Base-by-base conservation (phyloP, 2,888 invertebrate genomes). In the Eustalomyia histrio region DNA sequence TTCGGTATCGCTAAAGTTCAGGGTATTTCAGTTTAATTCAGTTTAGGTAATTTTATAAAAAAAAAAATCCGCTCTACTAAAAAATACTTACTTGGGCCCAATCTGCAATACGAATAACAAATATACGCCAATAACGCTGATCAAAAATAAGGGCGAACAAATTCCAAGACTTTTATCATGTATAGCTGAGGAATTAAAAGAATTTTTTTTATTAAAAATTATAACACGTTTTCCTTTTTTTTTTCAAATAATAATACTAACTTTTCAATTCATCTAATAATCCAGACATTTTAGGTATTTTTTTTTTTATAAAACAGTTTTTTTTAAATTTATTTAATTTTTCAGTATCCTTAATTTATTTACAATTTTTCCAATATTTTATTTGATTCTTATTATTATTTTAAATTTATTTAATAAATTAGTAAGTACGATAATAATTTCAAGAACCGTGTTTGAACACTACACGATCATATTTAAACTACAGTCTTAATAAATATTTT, bases 91-190 rank as follows among this genome's bases (percentile, higher is more conserved):
- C 86, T 79, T 82, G 0, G 86, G 86, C 53, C 80, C 83, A 58
- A 83, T 75, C 71, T 83, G 52, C 6, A 82, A 83, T 10, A 89
- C 83, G 9, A 86, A 35, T 18, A 85, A 12, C 60, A 89, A 83
- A 84, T 90, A 90, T 16, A 82, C 0, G 0, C 43, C 63, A 58
- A 89, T 61, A 2, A 85, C 71, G 17, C 55, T 3, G 3, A 86
- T 3, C 81, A 88, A 83, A 79, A 87, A 85, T 71, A 76, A 68
- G 5, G 87, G 85, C 39, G 84, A 52, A 0, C 50, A 4, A n/a
- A 81, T 60, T 14, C 71, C 79, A 43, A 81, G 76, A 1, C 52
- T 65, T 5, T 80, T 43, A 2, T 65, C 9, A 39, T 81, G 78
- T 1, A 53, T 43, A 29, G 73, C 84, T 85, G 60, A 14, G 72